These are phyloP conservation scores for Danio choprae DNA, from an alignment of 2,797 vertebrate genomes.

Conservation along the genomic window DNA sequence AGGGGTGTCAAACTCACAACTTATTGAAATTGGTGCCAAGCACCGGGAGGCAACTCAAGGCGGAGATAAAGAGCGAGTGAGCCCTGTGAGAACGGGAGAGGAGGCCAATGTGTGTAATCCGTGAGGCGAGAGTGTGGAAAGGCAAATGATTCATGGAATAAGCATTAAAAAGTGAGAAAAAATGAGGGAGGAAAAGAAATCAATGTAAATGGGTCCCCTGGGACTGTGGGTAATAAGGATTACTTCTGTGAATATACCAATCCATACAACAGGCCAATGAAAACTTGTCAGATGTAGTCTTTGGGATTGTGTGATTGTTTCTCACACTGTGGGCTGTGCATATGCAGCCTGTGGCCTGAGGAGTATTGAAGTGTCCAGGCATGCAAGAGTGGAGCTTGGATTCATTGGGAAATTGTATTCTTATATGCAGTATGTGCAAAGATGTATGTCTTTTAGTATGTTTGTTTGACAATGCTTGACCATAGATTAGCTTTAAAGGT, in stretches of 20 bases:
- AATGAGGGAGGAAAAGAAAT: slow-evolving; percentile 51
- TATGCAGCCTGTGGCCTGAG: not conserved
- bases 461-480: not conserved
- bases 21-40: slow-evolving; percentile 44
- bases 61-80: slow-evolving; percentile 15
- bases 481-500: not conserved
- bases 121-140: slow-evolving; percentile 28
- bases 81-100: not conserved
- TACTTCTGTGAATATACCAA: slow-evolving; percentile 59
- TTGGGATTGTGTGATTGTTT: slow-evolving; percentile 53
- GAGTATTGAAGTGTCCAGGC: slow-evolving; percentile 3
- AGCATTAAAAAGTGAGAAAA: slow-evolving; percentile 57
- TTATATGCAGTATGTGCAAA: not conserved
- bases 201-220: slow-evolving; percentile 59
- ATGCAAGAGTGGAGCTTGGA: slow-evolving; percentile 50
- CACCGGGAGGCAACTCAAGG: slow-evolving; percentile 40
- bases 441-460: not conserved
- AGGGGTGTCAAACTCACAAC: slow-evolving; percentile 47
- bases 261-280: slow-evolving; percentile 51
- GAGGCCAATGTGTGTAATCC: slow-evolving; percentile 16
- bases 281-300: slow-evolving; percentile 47
- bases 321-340: slow-evolving; percentile 29
- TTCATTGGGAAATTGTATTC: slow-evolving; percentile 26
- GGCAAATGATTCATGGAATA: slow-evolving; percentile 58
- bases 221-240: slow-evolving; percentile 54